These are phyloP conservation scores for Asbolus verrucosus DNA, from an alignment of 1,140 invertebrate genomes.

Conservation along the genomic window DNA sequence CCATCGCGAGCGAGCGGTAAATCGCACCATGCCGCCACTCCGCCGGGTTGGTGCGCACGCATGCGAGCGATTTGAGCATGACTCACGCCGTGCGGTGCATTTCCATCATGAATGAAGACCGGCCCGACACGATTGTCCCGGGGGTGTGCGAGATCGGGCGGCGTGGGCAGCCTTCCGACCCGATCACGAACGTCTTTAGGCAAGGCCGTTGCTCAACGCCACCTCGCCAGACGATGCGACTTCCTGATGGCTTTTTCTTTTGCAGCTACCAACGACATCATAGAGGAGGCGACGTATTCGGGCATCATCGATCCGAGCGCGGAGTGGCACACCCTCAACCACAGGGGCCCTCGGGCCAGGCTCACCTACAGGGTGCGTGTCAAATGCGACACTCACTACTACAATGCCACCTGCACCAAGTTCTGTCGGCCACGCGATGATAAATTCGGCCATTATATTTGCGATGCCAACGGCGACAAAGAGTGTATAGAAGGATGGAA, in stretches of 20 bases:
- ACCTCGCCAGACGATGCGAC: not conserved
- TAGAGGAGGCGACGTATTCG: constrained; percentile 90
- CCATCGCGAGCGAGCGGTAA: no score
- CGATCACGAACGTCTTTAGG: constrained; percentile 40
- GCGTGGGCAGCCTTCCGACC: constrained; percentile 31
- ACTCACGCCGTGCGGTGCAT: constrained; percentile 8
- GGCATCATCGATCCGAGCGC: constrained; percentile 89
- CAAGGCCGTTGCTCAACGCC: constrained; percentile 44
- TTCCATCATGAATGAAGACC: constrained; percentile 25
- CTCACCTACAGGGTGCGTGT: constrained; percentile 91
- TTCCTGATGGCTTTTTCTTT: constrained; percentile 55
- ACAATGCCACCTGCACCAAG: constrained; percentile 93
- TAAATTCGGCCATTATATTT: constrained; percentile 94
- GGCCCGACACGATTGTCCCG: constrained; percentile 25
- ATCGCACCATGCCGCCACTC: constrained; percentile 15
- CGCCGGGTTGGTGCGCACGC: constrained; percentile 1
- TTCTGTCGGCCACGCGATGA: constrained; percentile 93
- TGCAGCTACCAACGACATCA: constrained; percentile 76
- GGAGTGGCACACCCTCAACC: constrained; percentile 91
- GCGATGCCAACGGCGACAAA: constrained; percentile 89
- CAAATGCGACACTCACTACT: constrained; percentile 91
- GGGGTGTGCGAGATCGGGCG: constrained; percentile 30
- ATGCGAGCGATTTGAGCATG: no score
- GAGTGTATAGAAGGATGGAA: constrained; percentile 93
- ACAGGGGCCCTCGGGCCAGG: constrained; percentile 78